A percentile compares a stretch with the other conserved stretches of the same genome.
Conservation (phyloP, 2,888 invertebrate species). For the Mythimna albipuncta region DNA sequence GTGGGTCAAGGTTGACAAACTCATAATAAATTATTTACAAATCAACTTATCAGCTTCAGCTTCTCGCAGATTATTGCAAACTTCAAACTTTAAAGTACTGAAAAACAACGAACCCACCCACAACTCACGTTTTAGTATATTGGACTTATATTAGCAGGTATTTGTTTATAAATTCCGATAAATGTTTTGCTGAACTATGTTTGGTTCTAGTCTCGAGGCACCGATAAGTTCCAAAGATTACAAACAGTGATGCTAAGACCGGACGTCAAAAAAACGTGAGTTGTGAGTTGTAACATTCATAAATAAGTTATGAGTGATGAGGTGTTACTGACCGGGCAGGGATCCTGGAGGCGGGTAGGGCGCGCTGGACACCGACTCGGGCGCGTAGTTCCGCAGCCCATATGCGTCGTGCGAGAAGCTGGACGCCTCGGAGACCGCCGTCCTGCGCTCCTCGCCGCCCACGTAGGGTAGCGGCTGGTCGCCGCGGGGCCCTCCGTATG, state of each 20-base stretch:
- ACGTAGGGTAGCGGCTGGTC: conserved; percentile 93
- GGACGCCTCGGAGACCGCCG: conserved; percentile 91
- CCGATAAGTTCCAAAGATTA: conserved; percentile 86
- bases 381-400: conserved; percentile 94
- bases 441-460: conserved; percentile 93
- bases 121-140: conserved; percentile 62
- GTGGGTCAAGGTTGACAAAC: conserved; percentile 88
- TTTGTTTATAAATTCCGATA: conserved; percentile 86
- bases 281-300: conserved; percentile 69
- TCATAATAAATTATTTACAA: conserved; percentile 84
- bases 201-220: conserved; percentile 75
- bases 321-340: conserved; percentile 87
- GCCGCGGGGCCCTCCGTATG: conserved; percentile 91
- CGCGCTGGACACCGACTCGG: conserved; percentile 93
- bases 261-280: conserved; percentile 81
- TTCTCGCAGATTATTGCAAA: conserved; percentile 56
- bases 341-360: conserved; percentile 95
- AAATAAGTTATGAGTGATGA: conserved; percentile 64
- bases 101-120: conserved; percentile 53
- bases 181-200: conserved; percentile 80
- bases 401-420: conserved; percentile 94
- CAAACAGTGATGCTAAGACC: conserved; percentile 80
- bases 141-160: conserved; percentile 61
- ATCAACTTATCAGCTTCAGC: conserved; percentile 77
- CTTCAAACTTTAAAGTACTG: conserved; percentile 52